Percentiles rank a stretch among this genome's conserved stretches.
phyloP scores from a whole-genome alignment of 92 coral and sea anemone genomes.

The Galaxea fascicularis region DNA sequence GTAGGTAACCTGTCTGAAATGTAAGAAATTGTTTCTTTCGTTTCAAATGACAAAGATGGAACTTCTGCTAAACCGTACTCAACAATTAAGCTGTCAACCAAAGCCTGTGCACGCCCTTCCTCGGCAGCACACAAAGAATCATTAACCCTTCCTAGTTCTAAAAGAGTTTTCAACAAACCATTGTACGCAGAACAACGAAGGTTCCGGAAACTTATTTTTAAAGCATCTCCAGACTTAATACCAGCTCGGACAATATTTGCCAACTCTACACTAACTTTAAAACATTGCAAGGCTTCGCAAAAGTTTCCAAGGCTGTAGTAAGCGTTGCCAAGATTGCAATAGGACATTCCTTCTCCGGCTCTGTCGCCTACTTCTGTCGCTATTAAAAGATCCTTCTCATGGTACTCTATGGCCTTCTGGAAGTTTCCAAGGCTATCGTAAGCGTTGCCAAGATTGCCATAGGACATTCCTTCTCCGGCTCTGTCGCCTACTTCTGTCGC shows the following conservation, averaged over 20 bases:
- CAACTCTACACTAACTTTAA: background rate
- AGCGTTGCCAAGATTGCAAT: too few relatives aligned
- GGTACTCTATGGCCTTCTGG: too few relatives aligned
- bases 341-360: too few relatives aligned
- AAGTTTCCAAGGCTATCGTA: background rate
- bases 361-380: too few relatives aligned
- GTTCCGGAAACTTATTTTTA: background rate
- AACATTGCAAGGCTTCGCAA: background rate
- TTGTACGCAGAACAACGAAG: background rate
- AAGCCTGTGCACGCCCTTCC: background rate
- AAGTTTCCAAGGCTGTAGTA: too few relatives aligned
- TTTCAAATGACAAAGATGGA: background rate
- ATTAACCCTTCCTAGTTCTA: background rate
- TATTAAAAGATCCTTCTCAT: too few relatives aligned
- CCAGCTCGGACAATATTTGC: background rate
- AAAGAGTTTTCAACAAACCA: background rate
- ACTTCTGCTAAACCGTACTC: background rate
- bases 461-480: background rate
- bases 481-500: background rate
- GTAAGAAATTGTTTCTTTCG: background rate
- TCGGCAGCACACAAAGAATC: background rate
- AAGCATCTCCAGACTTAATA: background rate
- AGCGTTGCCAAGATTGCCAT: background rate
- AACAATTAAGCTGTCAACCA: background rate
- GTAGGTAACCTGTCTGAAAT: background rate